Evolutionary conservation across 2,113 vertebrate species (phyloP).

Genomic region (Isichthys henryi): DNA sequence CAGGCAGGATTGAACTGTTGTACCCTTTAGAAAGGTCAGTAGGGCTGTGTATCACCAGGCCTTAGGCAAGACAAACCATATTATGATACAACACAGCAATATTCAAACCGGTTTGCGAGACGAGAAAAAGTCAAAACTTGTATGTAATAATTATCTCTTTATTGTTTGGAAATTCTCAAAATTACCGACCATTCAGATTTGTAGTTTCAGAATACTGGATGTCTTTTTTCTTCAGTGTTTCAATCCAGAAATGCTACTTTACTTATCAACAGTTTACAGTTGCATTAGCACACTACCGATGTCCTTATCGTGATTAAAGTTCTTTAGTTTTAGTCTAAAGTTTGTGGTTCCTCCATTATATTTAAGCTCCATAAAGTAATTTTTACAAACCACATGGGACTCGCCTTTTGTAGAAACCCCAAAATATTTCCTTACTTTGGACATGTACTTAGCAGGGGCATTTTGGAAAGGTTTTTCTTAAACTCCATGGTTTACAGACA

Average conservation of each 20-base stretch:
- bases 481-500: not conserved
- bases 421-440: not conserved
- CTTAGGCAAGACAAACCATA: not conserved
- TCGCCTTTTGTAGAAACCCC: not conserved
- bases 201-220: not conserved
- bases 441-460: not conserved
- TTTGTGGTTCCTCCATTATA: not conserved
- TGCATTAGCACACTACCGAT: not conserved
- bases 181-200: not conserved
- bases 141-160: not conserved
- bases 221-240: not conserved
- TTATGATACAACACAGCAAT: not conserved
- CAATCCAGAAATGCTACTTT: not conserved
- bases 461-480: not conserved
- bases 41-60: not conserved
- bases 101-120: not conserved
- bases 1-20: not conserved
- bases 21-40: not conserved
- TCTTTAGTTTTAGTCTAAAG: not conserved
- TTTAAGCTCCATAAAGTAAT: not conserved
- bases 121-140: not conserved
- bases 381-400: not conserved
- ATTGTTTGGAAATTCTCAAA: not conserved
- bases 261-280: too few relatives aligned
- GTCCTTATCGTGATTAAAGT: not conserved